Evolutionary conservation across 2,113 vertebrate species (phyloP), one percentile per base, ranked within the genome.

Genomic region (Eclectus roratus): DNA sequence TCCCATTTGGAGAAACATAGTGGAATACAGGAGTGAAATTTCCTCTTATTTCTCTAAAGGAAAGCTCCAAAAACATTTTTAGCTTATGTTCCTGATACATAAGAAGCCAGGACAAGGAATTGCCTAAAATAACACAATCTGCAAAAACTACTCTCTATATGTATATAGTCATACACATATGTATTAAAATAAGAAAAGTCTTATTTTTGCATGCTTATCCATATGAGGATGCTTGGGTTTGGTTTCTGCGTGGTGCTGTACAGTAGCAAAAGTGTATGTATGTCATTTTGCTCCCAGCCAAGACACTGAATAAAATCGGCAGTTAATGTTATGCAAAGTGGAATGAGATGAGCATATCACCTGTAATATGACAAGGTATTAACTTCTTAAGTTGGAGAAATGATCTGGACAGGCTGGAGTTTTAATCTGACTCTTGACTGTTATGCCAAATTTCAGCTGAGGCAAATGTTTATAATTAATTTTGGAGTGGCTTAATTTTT

Each of bases 351-450:
- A 92, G 64, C 1, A 1, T 71, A 41, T 82, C 93, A 95, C 93
- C 94, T 96, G 84, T 85, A 61, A 65, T 63, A 52, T 76, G 78
- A 72, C 66, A 85, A 91, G 61, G 47, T 68, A 79, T 89, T 93
- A 94, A 84, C 31, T 88, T 87, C 44, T 72, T 74, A 89, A 87
- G 47, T 79, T 21, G 13, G 27, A 89, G 56, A 49, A 91, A 61
- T 55, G 65, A 65, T 17, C 89, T 76, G 73, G 78, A 81, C 41
- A 44, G 35, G 20, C 24, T 69, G 49, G 50, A 55, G 56, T 86
- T 91, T 92, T 85, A 70, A 86, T 86, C 60, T 91, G 77, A 55
- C 69, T 95, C 39, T 76, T 49, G 43, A 56, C 44, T 94, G 50
- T 72, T 88, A 33, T 31, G 47, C 69, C 83, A 87, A 94, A 93